Evolutionary conservation across 1,140 invertebrate genomes (phyloP).

Genomic region (Mamestra configurata): DNA sequence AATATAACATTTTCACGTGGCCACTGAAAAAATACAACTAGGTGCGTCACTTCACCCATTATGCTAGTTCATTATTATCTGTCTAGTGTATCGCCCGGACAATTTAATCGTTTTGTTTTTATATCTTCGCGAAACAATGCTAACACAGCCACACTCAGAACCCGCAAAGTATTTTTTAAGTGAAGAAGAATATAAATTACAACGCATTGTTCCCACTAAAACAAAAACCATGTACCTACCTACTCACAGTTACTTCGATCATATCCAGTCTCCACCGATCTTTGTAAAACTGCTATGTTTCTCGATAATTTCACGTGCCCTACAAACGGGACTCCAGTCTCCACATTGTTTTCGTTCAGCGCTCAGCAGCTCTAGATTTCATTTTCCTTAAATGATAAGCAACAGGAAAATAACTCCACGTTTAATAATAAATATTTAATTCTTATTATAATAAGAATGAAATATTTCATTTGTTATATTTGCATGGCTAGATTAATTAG

Average conservation of each 20-base stretch:
- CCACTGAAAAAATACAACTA: slow-evolving; percentile 40
- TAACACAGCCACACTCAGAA: background rate
- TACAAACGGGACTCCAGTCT: slow-evolving; percentile 1
- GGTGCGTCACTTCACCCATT: slow-evolving; percentile 50
- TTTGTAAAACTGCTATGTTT: background rate
- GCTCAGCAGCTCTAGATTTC: slow-evolving; percentile 19
- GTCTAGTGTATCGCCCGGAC: slow-evolving; percentile 26
- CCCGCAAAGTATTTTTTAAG: slow-evolving; percentile 53
- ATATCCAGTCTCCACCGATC: slow-evolving; percentile 17
- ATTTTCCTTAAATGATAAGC: slow-evolving; percentile 76
- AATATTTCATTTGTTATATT: slow-evolving; percentile 39
- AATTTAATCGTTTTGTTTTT: slow-evolving; percentile 55
- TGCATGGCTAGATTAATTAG: slow-evolving; percentile 33
- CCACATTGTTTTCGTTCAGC: slow-evolving; percentile 20
- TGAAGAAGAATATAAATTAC: slow-evolving; percentile 56
- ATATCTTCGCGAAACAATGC: slow-evolving; percentile 51
- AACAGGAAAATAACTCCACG: slow-evolving; percentile 63
- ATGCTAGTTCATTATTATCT: slow-evolving; percentile 45
- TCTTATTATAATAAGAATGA: slow-evolving; percentile 54
- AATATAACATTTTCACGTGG: slow-evolving; percentile 5
- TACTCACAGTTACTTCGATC: slow-evolving; percentile 23
- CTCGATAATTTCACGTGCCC: slow-evolving; percentile 1
- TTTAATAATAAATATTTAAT: no score
- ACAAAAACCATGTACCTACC: slow-evolving; percentile 54
- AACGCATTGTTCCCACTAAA: slow-evolving; percentile 56